Conservation (phyloP, 1,140 invertebrate species). For the Cherax quadricarinatus region DNA sequence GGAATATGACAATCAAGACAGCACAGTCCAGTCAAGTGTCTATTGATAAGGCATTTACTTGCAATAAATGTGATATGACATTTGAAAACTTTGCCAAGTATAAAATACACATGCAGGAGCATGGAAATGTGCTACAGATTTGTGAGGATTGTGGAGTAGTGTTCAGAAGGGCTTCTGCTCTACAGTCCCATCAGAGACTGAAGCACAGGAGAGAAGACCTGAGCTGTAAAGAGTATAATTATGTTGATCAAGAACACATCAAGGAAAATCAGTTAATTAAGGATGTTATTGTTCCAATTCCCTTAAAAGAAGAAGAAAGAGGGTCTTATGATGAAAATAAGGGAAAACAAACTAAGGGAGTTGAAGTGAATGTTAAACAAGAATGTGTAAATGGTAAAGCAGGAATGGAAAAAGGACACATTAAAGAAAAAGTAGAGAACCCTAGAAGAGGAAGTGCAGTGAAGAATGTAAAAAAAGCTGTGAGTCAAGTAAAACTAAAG, state of each 20-base stretch:
- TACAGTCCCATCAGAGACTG: slow-evolving; percentile 45
- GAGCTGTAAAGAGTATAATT: slow-evolving; percentile 29
- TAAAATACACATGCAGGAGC: slow-evolving; percentile 18
- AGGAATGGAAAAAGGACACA: not conserved
- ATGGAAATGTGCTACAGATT: slow-evolving; percentile 6
- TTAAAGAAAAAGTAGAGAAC: not conserved
- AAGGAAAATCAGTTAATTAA: not conserved
- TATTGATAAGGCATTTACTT: slow-evolving; percentile 15
- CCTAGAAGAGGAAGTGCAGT: not conserved
- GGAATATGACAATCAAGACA: not conserved
- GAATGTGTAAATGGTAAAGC: not conserved
- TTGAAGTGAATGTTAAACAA: not conserved
- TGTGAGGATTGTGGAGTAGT: slow-evolving; percentile 37
- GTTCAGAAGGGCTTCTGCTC: slow-evolving; percentile 53
- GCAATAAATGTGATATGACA: slow-evolving; percentile 9
- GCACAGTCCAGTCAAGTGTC: not conserved
- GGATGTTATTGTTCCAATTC: not conserved
- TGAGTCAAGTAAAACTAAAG: not conserved
- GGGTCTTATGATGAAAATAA: not conserved
- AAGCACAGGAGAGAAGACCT: slow-evolving; percentile 41
- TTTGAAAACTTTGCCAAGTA: not conserved
- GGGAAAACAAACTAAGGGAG: not conserved
- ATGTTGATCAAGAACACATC: not conserved
- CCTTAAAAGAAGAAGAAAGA: not conserved
- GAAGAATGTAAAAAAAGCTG: not conserved